A percentile compares a stretch with the other conserved stretches of the same genome.
Evolutionary conservation across 2,797 vertebrate genomes (phyloP).

Genomic region (Cyclopterus lumpus): DNA sequence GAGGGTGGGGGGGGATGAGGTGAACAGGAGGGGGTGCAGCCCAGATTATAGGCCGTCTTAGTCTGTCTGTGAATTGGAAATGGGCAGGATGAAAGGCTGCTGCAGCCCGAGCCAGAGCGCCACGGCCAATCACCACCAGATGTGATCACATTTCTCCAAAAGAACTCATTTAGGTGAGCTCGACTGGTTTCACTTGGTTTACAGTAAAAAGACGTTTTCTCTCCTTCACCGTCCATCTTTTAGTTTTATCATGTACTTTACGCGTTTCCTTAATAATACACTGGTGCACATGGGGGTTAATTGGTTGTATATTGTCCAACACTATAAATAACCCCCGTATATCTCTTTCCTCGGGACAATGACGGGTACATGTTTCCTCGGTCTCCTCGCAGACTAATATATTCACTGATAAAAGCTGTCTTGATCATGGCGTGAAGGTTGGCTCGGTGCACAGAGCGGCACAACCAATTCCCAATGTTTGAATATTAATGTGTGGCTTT

Average conservation of each 20-base stretch:
- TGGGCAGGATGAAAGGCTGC: constrained; percentile 69
- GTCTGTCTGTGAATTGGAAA: constrained; percentile 77
- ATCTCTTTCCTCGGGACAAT: background rate
- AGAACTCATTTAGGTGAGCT: background rate
- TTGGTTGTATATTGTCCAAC: background rate
- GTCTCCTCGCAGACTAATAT: constrained; percentile 56
- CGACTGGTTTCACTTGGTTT: background rate
- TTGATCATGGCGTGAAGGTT: constrained; percentile 77
- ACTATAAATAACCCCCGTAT: background rate
- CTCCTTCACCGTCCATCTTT: background rate
- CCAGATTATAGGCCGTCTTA: constrained; percentile 65
- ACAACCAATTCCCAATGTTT: constrained; percentile 65
- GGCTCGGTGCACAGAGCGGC: constrained; percentile 60
- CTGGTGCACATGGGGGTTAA: background rate
- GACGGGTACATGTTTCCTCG: background rate
- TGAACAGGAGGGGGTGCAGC: constrained; percentile 48
- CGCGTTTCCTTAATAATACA: background rate
- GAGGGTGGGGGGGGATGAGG: constrained; percentile 33
- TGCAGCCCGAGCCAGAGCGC: constrained; percentile 41
- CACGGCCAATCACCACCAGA: constrained; percentile 39
- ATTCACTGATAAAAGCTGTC: constrained; percentile 60
- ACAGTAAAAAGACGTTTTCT: background rate
- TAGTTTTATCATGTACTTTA: background rate
- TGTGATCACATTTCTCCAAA: constrained; percentile 36
- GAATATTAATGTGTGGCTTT: constrained; percentile 80